Evolutionary conservation across 2,113 vertebrate genomes (phyloP), one percentile per base, ranked within the genome.

Genomic region (Muntiacus reevesi): DNA sequence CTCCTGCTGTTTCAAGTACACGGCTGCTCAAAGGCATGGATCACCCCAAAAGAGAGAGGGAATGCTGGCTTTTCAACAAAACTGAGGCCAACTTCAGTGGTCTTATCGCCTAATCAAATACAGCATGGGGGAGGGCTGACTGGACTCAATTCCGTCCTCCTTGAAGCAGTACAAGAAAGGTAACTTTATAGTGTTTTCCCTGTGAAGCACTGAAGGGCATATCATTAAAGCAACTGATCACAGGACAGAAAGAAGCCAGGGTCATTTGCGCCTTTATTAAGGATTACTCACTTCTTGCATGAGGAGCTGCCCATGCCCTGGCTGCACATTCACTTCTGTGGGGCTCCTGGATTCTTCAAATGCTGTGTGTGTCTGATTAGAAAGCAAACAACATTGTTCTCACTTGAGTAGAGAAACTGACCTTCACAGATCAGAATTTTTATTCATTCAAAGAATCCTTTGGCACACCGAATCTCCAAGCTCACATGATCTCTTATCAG

Each of bases 241-340:
- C 5, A 79, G 86, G 57, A 87, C 13, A 97, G 89, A 95, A 94
- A 91, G 92, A 76, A 92, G 89, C 57, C 83, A 92, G 94, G 94
- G 93, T 91, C 13, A 6, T 96, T 93, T 64, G 78, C 81, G 40
- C 57, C 96, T 97, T 97, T 96, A 97, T 93, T 97, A 97, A 97
- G 95, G 93, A 97, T 97, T 97, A 96, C 87, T 97, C 93, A 96
- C 94, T 98, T 97, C 89, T 95, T 95, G 54, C 96, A 97, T 81
- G 86, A 97, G 21, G 30, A 79, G 67, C 94, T 87, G 82, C 93
- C 95, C 86, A 60, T 74, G 64, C 52, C 91, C 33, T 84, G 82
- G 92, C 78, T 95, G 57, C 82, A 74, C 89, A 93, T 93, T 93
- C 95, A 95, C 81, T 93, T 96, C 87, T 11, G 30, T 74, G 79